Evolutionary conservation across 2,888 invertebrate species (phyloP), one percentile per base, ranked within the genome.

Genomic region (Prostheceraeus crozeri): DNA sequence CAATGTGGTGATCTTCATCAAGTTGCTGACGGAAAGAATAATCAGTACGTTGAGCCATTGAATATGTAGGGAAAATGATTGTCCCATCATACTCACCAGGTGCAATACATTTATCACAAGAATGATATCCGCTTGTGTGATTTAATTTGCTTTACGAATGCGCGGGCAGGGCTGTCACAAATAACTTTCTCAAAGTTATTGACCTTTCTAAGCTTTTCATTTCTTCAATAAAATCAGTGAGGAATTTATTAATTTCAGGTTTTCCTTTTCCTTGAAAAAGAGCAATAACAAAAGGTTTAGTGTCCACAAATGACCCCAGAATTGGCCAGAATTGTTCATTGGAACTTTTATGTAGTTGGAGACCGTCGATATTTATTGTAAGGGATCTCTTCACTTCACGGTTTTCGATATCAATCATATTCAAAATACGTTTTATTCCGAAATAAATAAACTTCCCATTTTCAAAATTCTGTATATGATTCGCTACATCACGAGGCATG

Each of bases 111-210:
- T 40, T 40, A 40, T 40, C 40, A 40, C 40, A 40, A 16, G 40
- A 40, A 40, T 40, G 19, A 21, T 16, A 40, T 40, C 40, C 40
- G 19, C 19, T 40, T 40, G 40, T 62, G 40, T 40, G 40, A 40
- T 21, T 40, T 40, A 21, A 14, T 16, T 14, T 21, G 19, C 40
- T 40, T 40, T 16, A 40, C 19, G 40, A 16, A 40, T 14, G 40
- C 40, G 14, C 40, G 14, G 14, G 40, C 40, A 16, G 40, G 40
- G 40, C 40, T 40, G 19, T 40, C 40, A 40, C 40, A 40, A 40
- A 40, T 40, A 40, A 40, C n/a, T n/a, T n/a, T n/a, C n/a, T n/a
- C n/a, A n/a, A n/a, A n/a, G 14, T 21, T 19, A 33, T 33, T 33
- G 10, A n/a, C n/a, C n/a, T n/a, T n/a, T 11, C 33, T 11, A 33